Evolutionary conservation across 1,140 invertebrate species (phyloP).

Genomic region (Neodiprion virginianus): DNA sequence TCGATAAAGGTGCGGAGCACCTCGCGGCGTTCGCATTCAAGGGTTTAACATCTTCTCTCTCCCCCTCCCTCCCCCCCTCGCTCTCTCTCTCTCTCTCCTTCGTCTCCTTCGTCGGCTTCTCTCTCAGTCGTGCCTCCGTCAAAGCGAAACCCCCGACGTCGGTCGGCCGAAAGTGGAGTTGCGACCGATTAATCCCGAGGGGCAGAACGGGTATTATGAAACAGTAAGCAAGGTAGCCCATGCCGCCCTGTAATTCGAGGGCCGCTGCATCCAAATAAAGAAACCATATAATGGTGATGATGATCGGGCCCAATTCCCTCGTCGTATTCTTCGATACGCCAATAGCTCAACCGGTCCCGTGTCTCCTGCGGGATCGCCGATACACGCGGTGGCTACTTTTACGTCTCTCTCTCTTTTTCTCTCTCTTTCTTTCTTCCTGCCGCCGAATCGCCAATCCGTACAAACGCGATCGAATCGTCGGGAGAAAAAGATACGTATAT

Average conservation of each 20-base stretch:
- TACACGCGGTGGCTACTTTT: constrained; percentile 9
- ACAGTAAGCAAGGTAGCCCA: constrained; percentile 59
- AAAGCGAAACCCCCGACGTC: not conserved
- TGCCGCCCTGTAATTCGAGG: constrained; percentile 59
- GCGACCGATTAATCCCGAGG: constrained; percentile 1
- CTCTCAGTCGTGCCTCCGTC: not conserved
- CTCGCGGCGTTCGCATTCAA: not conserved
- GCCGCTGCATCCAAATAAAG: constrained; percentile 60
- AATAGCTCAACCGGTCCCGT: constrained; percentile 49
- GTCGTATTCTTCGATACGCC: constrained; percentile 51
- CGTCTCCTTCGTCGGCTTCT: too few relatives aligned
- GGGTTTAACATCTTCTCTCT: too few relatives aligned
- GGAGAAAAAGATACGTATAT: not conserved
- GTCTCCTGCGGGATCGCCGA: constrained; percentile 40
- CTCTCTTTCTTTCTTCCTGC: too few relatives aligned
- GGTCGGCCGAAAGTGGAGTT: not conserved
- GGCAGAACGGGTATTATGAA: constrained; percentile 41
- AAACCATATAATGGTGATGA: constrained; percentile 61
- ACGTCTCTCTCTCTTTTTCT: too few relatives aligned
- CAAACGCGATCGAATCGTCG: not conserved
- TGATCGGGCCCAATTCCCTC: constrained; percentile 58
- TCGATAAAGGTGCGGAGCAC: not conserved
- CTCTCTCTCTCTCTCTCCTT: too few relatives aligned
- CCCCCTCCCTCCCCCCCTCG: too few relatives aligned
- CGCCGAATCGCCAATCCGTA: not conserved